A percentile compares a stretch with the other conserved stretches of the same genome.
Conservation (phyloP, 2,888 invertebrate species). For the Habroteleia sp. region DNA sequence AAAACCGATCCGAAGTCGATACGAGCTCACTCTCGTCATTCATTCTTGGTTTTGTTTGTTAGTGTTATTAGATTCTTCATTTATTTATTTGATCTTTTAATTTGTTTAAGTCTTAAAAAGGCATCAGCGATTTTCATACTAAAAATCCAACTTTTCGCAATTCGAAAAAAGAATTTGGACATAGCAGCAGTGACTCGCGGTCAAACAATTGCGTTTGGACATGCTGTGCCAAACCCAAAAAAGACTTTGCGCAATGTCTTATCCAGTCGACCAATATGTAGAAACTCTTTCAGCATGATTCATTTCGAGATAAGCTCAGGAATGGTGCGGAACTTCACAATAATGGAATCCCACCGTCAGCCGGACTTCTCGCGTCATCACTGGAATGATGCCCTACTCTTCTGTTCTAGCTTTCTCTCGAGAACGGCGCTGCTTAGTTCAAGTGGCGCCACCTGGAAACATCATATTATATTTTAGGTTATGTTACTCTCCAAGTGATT, state of each 20-base stretch:
- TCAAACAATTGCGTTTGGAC: slow-evolving; percentile 16
- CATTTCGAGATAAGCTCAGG: slow-evolving; percentile 51
- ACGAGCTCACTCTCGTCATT: slow-evolving; percentile 52
- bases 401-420: slow-evolving; percentile 48
- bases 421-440: slow-evolving; percentile 30
- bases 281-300: slow-evolving; percentile 49
- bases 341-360: slow-evolving; percentile 57
- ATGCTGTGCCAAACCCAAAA: slow-evolving; percentile 43
- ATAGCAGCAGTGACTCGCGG: slow-evolving; percentile 14
- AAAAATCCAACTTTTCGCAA: slow-evolving; percentile 17
- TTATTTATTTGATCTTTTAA: slow-evolving; percentile 9
- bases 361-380: slow-evolving; percentile 54
- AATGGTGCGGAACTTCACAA: slow-evolving; percentile 49
- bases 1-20: slow-evolving; percentile 57
- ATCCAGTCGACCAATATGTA: slow-evolving; percentile 42
- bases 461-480: too few relatives aligned
- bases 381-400: slow-evolving; percentile 61
- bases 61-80: not conserved
- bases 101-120: slow-evolving; percentile 50
- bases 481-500: too few relatives aligned
- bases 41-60: slow-evolving; percentile 18
- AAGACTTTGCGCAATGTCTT: slow-evolving; percentile 36
- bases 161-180: slow-evolving; percentile 20
- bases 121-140: slow-evolving; percentile 42
- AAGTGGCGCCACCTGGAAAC: slow-evolving; percentile 54